These are phyloP conservation scores for Nasonia oneida DNA, from an alignment of 2,888 invertebrate species.

Conservation along the genomic window DNA sequence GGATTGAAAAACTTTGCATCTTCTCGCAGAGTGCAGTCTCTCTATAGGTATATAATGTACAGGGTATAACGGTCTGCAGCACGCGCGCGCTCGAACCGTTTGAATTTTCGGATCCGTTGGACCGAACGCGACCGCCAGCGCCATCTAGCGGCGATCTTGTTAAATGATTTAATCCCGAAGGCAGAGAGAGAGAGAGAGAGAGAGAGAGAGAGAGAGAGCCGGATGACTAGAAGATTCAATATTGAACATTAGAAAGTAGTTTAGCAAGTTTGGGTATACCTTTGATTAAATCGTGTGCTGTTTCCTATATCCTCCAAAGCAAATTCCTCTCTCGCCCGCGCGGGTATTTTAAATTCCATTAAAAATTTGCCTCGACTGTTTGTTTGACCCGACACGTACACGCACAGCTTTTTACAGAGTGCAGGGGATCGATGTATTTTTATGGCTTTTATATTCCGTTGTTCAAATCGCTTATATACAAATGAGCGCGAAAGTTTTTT, in stretches of 20 bases:
- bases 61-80: not conserved
- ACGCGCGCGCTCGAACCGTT: not conserved
- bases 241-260: constrained; percentile 37
- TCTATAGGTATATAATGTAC: too few relatives aligned
- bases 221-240: constrained; percentile 10
- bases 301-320: not conserved
- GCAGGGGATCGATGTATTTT: too few relatives aligned
- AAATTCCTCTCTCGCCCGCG: not conserved
- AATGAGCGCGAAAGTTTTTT: too few relatives aligned
- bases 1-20: constrained; percentile 23
- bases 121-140: not conserved
- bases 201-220: too few relatives aligned
- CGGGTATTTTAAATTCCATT: constrained; percentile 3
- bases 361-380: not conserved
- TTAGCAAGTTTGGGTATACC: not conserved
- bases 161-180: constrained; percentile 24
- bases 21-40: not conserved
- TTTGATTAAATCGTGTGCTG: not conserved
- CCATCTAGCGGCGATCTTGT: constrained; percentile 26
- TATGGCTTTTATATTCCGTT: too few relatives aligned
- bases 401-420: too few relatives aligned
- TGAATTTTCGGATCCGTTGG: constrained; percentile 15
- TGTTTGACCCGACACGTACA: not conserved
- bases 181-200: not conserved
- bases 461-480: too few relatives aligned